A percentile compares a stretch with the other conserved stretches of the same genome.
Evolutionary conservation across 2,888 invertebrate species (phyloP).

Genomic region (Ligdia adustata): DNA sequence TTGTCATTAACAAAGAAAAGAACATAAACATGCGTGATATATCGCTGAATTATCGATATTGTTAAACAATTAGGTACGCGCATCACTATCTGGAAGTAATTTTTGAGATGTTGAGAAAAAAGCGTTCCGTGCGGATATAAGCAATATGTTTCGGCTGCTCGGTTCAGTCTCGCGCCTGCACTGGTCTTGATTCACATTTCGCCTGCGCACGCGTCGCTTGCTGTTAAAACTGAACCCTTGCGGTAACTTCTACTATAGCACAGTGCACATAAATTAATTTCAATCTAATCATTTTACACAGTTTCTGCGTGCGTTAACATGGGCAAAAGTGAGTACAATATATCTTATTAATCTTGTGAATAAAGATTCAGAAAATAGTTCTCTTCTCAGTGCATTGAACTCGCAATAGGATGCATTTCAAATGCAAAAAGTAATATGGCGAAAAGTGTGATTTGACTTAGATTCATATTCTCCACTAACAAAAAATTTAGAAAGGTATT

Average conservation of each 20-base stretch:
- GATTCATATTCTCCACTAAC: too few species aligned
- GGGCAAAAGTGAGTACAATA: conserved; percentile 46
- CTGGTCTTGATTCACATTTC: not conserved
- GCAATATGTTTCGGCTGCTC: not conserved
- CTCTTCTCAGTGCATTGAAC: too few species aligned
- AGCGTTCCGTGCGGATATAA: conserved; percentile 17
- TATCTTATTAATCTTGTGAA: not conserved
- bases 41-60: conserved; percentile 1
- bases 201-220: not conserved
- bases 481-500: too few species aligned
- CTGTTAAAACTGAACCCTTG: not conserved
- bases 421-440: too few species aligned
- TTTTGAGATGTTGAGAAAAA: conserved; percentile 17
- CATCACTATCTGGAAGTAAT: conserved; percentile 4
- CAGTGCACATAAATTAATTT: too few species aligned
- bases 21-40: too few species aligned
- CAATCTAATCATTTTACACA: too few species aligned
- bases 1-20: too few species aligned
- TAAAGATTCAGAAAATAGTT: too few species aligned
- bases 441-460: too few species aligned
- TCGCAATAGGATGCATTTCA: too few species aligned
- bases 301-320: conserved; percentile 29
- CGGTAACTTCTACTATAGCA: not conserved
- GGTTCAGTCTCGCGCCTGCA: conserved; percentile 3
- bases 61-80: not conserved